A percentile compares a stretch with the other conserved stretches of the same genome.
These are phyloP conservation scores for Leptopilina boulardi DNA, from an alignment of 1,140 invertebrate genomes.

Conservation along the genomic window DNA sequence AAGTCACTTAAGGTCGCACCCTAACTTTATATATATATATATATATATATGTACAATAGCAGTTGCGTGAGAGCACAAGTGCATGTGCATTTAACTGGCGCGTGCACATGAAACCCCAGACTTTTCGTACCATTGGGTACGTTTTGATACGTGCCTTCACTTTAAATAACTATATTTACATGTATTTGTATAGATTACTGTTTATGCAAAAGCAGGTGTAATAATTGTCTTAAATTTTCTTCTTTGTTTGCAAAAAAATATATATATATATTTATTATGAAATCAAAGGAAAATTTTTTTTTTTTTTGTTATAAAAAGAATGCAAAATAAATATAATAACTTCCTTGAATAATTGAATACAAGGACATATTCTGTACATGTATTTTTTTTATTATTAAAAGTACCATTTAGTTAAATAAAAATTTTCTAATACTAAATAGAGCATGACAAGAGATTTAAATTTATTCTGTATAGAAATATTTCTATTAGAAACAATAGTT, in stretches of 20 bases:
- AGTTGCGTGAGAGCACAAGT: not conserved
- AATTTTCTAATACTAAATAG: too few relatives aligned
- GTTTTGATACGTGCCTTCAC: slow-evolving; percentile 12
- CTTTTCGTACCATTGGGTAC: slow-evolving; percentile 23
- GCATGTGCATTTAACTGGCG: slow-evolving; percentile 26
- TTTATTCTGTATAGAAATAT: too few relatives aligned
- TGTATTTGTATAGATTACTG: not conserved
- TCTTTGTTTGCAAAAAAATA: not conserved
- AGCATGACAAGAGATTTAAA: too few relatives aligned
- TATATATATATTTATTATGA: too few relatives aligned
- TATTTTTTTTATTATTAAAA: too few relatives aligned
- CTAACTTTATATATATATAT: slow-evolving; percentile 24
- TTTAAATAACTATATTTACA: not conserved
- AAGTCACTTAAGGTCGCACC: slow-evolving; percentile 20
- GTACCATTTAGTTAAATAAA: too few relatives aligned
- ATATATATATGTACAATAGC: not conserved
- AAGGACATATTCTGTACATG: too few relatives aligned
- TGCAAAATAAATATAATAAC: too few relatives aligned
- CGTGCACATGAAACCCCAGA: slow-evolving; percentile 27
- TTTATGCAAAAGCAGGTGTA: slow-evolving; percentile 11
- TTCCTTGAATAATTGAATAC: too few relatives aligned
- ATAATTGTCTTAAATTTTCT: not conserved
- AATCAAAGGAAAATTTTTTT: too few relatives aligned
- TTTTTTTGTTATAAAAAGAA: too few relatives aligned
- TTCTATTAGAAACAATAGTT: too few relatives aligned